Conservation (phyloP, 2,888 invertebrate species). For the Dryadula phaetusa region DNA sequence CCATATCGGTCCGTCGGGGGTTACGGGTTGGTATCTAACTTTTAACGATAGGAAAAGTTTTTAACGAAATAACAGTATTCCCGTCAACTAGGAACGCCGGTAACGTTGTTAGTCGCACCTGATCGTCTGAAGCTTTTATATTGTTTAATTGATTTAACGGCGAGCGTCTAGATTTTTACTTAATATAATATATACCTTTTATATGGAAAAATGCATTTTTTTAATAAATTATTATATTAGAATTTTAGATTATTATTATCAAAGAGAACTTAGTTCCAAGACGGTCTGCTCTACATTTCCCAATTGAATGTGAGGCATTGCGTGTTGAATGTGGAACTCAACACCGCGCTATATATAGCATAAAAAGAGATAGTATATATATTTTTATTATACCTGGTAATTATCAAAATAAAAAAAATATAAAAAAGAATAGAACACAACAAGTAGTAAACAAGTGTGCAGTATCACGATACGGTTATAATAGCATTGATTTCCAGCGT, state of each 20-base stretch:
- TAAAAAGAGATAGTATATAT: no score
- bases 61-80: constrained; percentile 81
- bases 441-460: constrained; percentile 13
- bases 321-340: no score
- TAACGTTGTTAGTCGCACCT: constrained; percentile 68
- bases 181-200: no score
- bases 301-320: no score
- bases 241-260: no score
- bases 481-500: constrained; percentile 78
- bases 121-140: constrained; percentile 53
- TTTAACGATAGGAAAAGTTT: constrained; percentile 81
- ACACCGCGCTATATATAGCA: no score
- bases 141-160: constrained; percentile 40
- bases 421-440: neutral
- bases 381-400: no score
- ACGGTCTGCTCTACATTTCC: no score
- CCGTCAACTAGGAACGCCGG: constrained; percentile 63
- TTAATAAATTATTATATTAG: no score
- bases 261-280: no score
- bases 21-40: constrained; percentile 77
- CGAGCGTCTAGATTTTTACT: constrained; percentile 4
- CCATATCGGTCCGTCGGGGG: constrained; percentile 66
- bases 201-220: no score
- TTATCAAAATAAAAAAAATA: neutral
- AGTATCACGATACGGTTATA: constrained; percentile 54